phyloP scores from a whole-genome alignment of 2,797 vertebrate species.

The Platyrinchus mystaceus region DNA sequence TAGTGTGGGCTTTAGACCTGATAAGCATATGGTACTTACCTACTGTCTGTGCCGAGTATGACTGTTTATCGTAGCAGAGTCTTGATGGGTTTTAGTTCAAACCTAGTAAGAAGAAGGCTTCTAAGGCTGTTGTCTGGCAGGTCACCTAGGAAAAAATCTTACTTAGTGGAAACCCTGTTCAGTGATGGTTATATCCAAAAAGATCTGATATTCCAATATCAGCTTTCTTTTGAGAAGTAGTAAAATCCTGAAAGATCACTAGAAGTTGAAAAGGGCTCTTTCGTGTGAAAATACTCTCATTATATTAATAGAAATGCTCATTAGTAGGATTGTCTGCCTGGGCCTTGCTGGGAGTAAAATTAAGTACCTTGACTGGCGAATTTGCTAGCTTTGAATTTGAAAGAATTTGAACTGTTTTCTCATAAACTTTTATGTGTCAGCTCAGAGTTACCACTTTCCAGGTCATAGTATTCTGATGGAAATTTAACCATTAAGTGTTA shows the following conservation, averaged over 20 bases:
- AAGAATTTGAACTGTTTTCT: not conserved
- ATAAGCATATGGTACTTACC: not conserved
- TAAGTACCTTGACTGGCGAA: not conserved
- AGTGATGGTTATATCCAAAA: not conserved
- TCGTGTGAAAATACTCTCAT: not conserved
- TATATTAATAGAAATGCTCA: not conserved
- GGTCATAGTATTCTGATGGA: not conserved
- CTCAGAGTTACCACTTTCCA: not conserved
- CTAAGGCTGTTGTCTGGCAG: not conserved
- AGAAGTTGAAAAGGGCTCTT: not conserved
- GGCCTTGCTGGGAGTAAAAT: not conserved
- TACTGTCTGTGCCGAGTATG: not conserved
- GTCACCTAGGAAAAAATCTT: not conserved
- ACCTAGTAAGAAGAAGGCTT: not conserved
- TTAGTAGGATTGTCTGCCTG: not conserved
- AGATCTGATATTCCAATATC: not conserved
- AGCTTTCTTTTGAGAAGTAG: not conserved
- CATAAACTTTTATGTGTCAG: not conserved
- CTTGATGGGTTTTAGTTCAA: not conserved
- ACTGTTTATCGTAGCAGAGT: not conserved
- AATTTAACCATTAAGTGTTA: not conserved
- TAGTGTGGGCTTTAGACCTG: not conserved
- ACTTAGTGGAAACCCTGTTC: not conserved
- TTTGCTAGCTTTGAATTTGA: not conserved
- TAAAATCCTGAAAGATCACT: not conserved